Evolutionary conservation across 37 sponge, comb jelly and placozoan species (phyloP).

Genomic region (Axinella damicornis): DNA sequence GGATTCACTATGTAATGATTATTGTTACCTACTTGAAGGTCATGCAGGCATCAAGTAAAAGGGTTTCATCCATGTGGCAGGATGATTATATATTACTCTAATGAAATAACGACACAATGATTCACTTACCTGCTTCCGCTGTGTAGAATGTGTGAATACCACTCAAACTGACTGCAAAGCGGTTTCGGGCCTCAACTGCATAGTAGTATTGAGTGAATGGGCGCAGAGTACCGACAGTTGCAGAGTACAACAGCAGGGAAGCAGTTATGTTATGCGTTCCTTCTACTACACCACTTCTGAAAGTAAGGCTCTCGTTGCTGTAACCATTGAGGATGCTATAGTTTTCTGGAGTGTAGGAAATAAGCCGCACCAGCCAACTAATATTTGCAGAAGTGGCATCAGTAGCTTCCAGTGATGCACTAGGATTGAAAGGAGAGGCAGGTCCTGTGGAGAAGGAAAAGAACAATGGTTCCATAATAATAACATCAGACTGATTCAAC

Average conservation of each 20-base stretch:
- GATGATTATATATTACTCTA: no score
- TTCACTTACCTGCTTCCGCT: slow-evolving; percentile 25
- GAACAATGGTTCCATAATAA: no score
- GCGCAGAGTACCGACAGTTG: slow-evolving; percentile 1
- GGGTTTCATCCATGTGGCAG: no score
- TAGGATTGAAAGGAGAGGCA: not conserved
- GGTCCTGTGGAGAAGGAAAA: slow-evolving; percentile 5
- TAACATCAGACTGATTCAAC: no score
- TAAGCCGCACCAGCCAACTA: slow-evolving; percentile 11
- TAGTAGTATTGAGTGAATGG: slow-evolving; percentile 31
- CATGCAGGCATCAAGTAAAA: no score
- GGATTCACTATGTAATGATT: no score
- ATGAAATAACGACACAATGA: not conserved
- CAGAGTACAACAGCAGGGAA: not conserved
- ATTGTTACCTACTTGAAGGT: no score
- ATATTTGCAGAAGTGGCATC: not conserved
- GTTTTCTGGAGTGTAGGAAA: slow-evolving; percentile 24
- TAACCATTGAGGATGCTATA: slow-evolving; percentile 25
- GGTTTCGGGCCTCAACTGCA: slow-evolving; percentile 14
- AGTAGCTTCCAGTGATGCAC: no score
- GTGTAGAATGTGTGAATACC: slow-evolving; percentile 8
- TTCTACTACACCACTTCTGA: slow-evolving; percentile 15
- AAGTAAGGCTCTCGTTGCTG: not conserved
- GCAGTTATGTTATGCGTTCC: slow-evolving; percentile 10
- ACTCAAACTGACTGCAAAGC: not conserved